Percentiles rank a stretch among this genome's conserved stretches.
Conservation (phyloP, 2,113 vertebrate species). For the Prionailurus bengalensis region DNA sequence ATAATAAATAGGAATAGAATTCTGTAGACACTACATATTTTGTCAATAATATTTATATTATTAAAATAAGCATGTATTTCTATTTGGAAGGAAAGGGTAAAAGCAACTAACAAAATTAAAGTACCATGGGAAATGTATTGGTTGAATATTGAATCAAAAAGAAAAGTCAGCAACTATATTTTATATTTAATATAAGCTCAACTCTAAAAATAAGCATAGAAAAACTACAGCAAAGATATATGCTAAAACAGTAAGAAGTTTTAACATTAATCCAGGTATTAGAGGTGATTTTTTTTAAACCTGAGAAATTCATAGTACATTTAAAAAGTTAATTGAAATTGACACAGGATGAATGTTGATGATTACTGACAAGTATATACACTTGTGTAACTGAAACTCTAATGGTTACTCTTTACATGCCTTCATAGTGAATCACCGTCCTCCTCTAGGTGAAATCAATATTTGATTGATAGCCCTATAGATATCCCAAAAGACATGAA, state of each 20-base stretch:
- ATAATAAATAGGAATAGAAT: not conserved
- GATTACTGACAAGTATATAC: not conserved
- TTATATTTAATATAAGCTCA: not conserved
- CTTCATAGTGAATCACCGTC: not conserved
- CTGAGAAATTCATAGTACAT: not conserved
- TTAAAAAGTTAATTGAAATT: not conserved
- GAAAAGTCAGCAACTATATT: not conserved
- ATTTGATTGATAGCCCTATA: not conserved
- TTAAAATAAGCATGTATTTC: not conserved
- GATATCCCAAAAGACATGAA: not conserved
- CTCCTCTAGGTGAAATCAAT: not conserved
- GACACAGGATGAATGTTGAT: not conserved
- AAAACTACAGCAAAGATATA: not conserved
- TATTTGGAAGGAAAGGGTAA: not conserved
- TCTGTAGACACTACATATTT: not conserved
- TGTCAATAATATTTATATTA: not conserved
- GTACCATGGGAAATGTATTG: not conserved
- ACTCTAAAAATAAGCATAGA: not conserved
- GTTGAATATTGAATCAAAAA: not conserved
- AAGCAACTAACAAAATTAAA: not conserved
- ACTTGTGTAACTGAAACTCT: not conserved
- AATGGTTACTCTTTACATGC: not conserved
- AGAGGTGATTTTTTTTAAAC: not conserved
- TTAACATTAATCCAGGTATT: not conserved
- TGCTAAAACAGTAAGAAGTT: not conserved